Base-by-base conservation (phyloP, 2,888 invertebrate genomes). In the Orchesella flavescens region DNA sequence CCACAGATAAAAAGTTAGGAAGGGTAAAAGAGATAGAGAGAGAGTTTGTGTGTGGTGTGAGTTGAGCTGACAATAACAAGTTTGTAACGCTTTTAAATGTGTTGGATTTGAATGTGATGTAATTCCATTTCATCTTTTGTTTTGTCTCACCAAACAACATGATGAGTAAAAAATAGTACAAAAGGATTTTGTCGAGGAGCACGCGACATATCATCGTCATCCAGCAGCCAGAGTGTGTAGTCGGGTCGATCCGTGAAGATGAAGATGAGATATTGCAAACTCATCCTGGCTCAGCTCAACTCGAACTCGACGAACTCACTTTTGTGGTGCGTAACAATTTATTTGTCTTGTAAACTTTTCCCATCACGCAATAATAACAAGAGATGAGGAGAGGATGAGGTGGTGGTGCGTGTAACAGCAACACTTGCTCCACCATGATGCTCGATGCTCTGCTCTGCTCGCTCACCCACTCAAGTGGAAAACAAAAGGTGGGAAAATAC, bases 401-500 rank as follows among this genome's bases (percentile, higher is more conserved):
- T 79, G 53, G 65, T 71, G 43, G 63, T 59, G 65, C 46, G 34
- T 34, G 34, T 34, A 34, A 34, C 34, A 34, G 34, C 34, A 34
- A 34, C n/a, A n/a, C 34, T 34, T 34, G 34, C 34, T 34, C 34
- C 34, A 34, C 34, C 34, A 34, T 34, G 34, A 34, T 34, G 34
- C 34, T 34, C n/a, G n/a, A n/a, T n/a, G n/a, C n/a, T n/a, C n/a
- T n/a, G n/a, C n/a, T n/a, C n/a, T n/a, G n/a, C n/a, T n/a, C n/a
- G n/a, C n/a, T n/a, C 34, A 34, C 2, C 34, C 34, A 34, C 34
- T 34, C 76, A 76, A 71, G 77, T 53, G 74, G 80, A 72, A 83
- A 73, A 86, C 83, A 83, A 80, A 84, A 69, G 74, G 65, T 78
- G 78, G 61, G 69, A 57, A 55, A 59, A 78, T 66, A 71, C 61